Evolutionary conservation across 2,113 vertebrate species (phyloP).

Genomic region (Psilopsiagon aurifrons): DNA sequence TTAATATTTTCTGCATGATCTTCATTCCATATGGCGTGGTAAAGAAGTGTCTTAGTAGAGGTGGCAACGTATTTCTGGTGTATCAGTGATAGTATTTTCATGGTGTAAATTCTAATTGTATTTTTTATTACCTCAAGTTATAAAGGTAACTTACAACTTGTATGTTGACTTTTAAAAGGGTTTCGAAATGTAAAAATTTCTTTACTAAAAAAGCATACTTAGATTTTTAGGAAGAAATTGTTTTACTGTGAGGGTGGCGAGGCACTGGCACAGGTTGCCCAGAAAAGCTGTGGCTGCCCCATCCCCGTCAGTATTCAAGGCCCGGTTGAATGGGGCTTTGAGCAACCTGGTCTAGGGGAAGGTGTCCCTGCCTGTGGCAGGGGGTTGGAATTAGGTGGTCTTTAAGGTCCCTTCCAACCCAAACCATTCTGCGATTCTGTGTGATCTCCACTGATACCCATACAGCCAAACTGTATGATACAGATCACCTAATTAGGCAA

Average conservation of each 20-base stretch:
- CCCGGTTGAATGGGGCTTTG: background rate
- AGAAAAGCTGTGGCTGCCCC: background rate
- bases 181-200: background rate
- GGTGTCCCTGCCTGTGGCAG: background rate
- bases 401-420: background rate
- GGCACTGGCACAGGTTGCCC: background rate
- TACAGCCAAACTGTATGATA: background rate
- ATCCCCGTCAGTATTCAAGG: background rate
- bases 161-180: background rate
- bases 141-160: background rate
- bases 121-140: background rate
- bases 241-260: background rate
- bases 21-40: background rate
- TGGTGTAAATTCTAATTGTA: background rate
- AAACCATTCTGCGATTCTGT: background rate
- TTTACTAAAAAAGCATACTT: background rate
- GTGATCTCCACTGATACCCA: background rate
- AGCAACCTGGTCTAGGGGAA: background rate
- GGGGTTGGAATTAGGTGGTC: background rate
- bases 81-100: background rate
- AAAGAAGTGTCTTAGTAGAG: background rate
- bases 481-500: fast-evolving
- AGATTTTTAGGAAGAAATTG: background rate
- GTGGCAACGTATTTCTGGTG: background rate
- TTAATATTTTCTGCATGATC: background rate